These are phyloP conservation scores for Silurus glanis DNA, from an alignment of 2,113 vertebrate genomes.

Conservation along the genomic window DNA sequence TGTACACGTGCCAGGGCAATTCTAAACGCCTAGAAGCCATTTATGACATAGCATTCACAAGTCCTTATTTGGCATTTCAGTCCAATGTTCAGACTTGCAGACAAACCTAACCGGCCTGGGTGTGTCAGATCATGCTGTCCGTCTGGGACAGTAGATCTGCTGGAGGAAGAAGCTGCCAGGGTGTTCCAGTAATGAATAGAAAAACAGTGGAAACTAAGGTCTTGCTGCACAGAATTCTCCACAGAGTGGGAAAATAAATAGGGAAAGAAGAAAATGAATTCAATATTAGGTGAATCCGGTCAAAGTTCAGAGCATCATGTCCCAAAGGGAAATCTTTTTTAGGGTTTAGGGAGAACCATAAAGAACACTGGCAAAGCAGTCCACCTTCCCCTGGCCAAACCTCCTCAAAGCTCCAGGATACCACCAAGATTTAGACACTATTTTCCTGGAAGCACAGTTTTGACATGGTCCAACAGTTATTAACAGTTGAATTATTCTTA, in stretches of 20 bases:
- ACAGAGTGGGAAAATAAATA: neutral
- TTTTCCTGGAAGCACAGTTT: neutral
- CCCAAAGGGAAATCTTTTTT: neutral
- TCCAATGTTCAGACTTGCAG: neutral
- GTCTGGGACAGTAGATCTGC: neutral
- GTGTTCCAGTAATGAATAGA: neutral
- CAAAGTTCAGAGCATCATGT: neutral
- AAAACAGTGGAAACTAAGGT: neutral
- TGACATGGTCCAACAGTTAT: neutral
- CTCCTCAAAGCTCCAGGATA: neutral
- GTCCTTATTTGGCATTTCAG: neutral
- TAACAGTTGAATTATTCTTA: neutral
- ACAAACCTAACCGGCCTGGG: neutral
- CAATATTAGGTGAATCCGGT: neutral
- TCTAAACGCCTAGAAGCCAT: neutral
- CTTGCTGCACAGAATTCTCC: neutral
- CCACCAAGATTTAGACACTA: neutral
- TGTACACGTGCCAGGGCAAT: neutral
- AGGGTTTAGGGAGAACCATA: neutral
- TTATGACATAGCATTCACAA: neutral
- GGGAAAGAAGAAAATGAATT: neutral
- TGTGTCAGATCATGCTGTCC: neutral
- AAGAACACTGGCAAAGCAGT: neutral
- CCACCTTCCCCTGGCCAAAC: neutral
- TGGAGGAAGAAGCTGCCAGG: neutral